Percentiles rank a stretch among this genome's conserved stretches.
These are phyloP conservation scores for Erannis defoliaria DNA, from an alignment of 2,888 invertebrate species.

Conservation along the genomic window DNA sequence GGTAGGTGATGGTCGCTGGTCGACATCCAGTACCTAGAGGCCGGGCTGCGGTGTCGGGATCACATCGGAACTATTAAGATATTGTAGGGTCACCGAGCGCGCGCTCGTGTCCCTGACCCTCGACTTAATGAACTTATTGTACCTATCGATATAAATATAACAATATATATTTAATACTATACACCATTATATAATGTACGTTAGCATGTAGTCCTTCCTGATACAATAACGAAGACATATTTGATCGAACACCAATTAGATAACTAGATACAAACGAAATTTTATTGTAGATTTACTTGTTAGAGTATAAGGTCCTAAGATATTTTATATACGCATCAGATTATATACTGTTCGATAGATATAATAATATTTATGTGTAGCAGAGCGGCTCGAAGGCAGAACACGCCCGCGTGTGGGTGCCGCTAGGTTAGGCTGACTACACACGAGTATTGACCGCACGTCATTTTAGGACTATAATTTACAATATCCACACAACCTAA, in stretches of 20 bases:
- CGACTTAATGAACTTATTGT: constrained; percentile 3
- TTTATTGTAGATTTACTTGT: constrained; percentile 51
- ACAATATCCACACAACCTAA: too few species aligned
- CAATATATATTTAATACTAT: constrained; percentile 42
- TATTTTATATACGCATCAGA: constrained; percentile 46
- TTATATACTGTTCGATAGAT: constrained; percentile 19
- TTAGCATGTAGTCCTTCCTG: constrained; percentile 52
- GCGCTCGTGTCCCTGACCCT: constrained; percentile 31
- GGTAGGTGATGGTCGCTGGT: neutral
- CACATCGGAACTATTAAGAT: constrained; percentile 8
- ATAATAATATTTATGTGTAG: constrained; percentile 2
- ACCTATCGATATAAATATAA: constrained; percentile 2
- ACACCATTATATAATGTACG: constrained; percentile 32
- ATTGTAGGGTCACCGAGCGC: constrained; percentile 27
- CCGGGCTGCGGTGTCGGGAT: constrained; percentile 7
- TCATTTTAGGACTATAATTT: too few species aligned
- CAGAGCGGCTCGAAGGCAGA: constrained; percentile 23
- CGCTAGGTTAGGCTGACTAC: too few species aligned
- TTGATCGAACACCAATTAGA: constrained; percentile 81
- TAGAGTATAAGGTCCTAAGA: constrained; percentile 36
- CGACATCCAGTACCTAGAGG: neutral
- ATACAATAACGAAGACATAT: constrained; percentile 69
- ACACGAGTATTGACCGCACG: too few species aligned
- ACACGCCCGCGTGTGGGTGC: neutral
- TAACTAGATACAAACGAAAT: constrained; percentile 70